Percentiles rank a stretch among this genome's conserved stretches.
Conservation (phyloP, 1,140 invertebrate genomes). For the Temnothorax nylanderi region DNA sequence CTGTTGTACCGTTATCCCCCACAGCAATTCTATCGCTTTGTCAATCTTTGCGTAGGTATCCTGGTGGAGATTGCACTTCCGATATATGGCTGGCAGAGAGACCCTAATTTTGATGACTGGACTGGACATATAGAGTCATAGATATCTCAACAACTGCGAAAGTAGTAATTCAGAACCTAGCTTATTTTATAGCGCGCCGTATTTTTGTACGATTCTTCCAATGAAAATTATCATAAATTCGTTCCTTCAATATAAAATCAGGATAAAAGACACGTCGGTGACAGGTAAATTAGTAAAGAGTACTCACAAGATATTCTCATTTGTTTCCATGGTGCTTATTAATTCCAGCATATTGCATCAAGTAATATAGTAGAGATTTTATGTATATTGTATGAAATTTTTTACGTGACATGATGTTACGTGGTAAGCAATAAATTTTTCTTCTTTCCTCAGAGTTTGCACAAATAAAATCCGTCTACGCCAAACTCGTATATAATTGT, state of each 20-base stretch:
- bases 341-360: slow-evolving; percentile 53
- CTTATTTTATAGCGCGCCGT: background rate
- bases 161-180: background rate
- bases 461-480: slow-evolving; percentile 44
- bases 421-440: background rate
- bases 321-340: slow-evolving; percentile 36
- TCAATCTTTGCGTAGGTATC: slow-evolving; percentile 88
- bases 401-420: background rate
- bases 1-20: background rate
- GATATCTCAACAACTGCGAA: background rate
- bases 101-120: slow-evolving; percentile 57
- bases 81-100: slow-evolving; percentile 95
- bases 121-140: background rate
- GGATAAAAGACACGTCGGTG: background rate
- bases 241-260: background rate
- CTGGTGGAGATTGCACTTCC: slow-evolving; percentile 98
- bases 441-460: slow-evolving; percentile 4
- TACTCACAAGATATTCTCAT: background rate
- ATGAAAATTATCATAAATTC: slow-evolving; percentile 1
- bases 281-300: background rate
- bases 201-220: background rate
- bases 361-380: slow-evolving; percentile 13
- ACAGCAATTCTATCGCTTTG: background rate
- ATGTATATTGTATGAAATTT: slow-evolving; percentile 12
- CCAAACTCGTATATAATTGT: background rate